phyloP scores from a whole-genome alignment of 1,140 invertebrate genomes.

The Drosophila malerkotliana region DNA sequence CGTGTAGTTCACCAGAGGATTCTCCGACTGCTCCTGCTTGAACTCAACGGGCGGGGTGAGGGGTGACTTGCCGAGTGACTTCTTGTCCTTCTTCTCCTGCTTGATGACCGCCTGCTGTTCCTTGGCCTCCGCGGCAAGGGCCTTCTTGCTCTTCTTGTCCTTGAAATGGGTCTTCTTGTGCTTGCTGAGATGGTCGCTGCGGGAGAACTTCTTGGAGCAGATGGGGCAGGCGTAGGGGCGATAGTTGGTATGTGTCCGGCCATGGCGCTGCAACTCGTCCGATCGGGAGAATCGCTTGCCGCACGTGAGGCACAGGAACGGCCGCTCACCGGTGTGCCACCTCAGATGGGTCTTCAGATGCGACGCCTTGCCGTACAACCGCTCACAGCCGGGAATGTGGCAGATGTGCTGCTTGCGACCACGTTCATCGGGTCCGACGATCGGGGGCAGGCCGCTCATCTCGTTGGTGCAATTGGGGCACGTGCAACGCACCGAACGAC shows the following conservation, averaged over 20 bases:
- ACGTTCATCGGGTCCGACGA: slow-evolving; percentile 86
- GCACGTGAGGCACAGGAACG: slow-evolving; percentile 91
- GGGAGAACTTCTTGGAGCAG: slow-evolving; percentile 91
- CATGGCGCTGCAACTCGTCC: slow-evolving; percentile 93
- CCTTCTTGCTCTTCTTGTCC: slow-evolving; percentile 82
- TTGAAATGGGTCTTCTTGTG: slow-evolving; percentile 91
- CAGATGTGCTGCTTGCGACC: slow-evolving; percentile 93
- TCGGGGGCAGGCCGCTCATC: slow-evolving; percentile 86
- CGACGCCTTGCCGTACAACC: slow-evolving; percentile 96
- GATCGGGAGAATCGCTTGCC: slow-evolving; percentile 94
- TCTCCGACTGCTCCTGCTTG: slow-evolving; percentile 71
- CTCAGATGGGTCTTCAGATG: slow-evolving; percentile 94
- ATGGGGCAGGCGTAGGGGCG: slow-evolving; percentile 90
- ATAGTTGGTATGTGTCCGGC: slow-evolving; percentile 92
- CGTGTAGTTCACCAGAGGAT: slow-evolving; percentile 44
- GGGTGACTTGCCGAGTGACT: not conserved
- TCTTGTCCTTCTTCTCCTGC: slow-evolving; percentile 60
- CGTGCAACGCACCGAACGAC: slow-evolving; percentile 87
- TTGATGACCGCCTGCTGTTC: slow-evolving; percentile 62
- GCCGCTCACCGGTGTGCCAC: slow-evolving; percentile 93
- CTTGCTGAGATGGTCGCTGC: slow-evolving; percentile 93
- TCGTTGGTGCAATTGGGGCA: slow-evolving; percentile 90
- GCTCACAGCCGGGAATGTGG: slow-evolving; percentile 95
- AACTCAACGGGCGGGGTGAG: slow-evolving; percentile 49
- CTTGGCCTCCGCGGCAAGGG: slow-evolving; percentile 71